Evolutionary conservation across 2,113 vertebrate genomes (phyloP), one percentile per base, ranked within the genome.

Genomic region (Thinocorus orbignyianus): DNA sequence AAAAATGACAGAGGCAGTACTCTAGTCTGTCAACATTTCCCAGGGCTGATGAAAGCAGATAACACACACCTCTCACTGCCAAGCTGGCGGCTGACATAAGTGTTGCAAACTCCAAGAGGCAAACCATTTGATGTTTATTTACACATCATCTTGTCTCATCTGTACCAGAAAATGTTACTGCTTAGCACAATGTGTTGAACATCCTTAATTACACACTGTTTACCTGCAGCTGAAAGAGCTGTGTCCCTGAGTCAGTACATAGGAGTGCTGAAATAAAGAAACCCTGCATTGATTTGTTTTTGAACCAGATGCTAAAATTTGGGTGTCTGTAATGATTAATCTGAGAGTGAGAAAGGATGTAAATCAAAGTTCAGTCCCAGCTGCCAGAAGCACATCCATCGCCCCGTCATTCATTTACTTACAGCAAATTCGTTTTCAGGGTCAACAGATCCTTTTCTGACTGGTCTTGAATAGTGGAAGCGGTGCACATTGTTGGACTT

Each of bases 341-440:
- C 26, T 30, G 22, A 66, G 17, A 17, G 41, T n/a, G 81, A 69
- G 26, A 62, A 74, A 77, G 11, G 7, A 81, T 44, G n/a, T n/a
- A 81, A 61, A 64, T 57, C 15, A 48, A 58, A 93, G 88, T 46
- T 68, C 57, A 64, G 33, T 23, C 61, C 33, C 42, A 84, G 52
- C 54, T 73, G 42, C 18, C 46, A 77, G 64, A 70, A 84, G 30
- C 24, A 17, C 35, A 26, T 26, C 44, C 25, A 35, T 87, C 31
- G 46, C 30, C 10, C 39, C 28, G 17, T 48, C 9, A 3, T 19
- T 44, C 20, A 86, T 78, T 70, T 93, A 98, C 99, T 98, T 97
- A 99, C 99, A 58, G 98, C 98, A 98, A 99, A 99, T 95, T 99
- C 99, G 81, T 99, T 99, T 97, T 99, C 98, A 17, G 99, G 99